phyloP scores from a whole-genome alignment of 2,113 vertebrate genomes.

The Lophochroa leadbeateri region DNA sequence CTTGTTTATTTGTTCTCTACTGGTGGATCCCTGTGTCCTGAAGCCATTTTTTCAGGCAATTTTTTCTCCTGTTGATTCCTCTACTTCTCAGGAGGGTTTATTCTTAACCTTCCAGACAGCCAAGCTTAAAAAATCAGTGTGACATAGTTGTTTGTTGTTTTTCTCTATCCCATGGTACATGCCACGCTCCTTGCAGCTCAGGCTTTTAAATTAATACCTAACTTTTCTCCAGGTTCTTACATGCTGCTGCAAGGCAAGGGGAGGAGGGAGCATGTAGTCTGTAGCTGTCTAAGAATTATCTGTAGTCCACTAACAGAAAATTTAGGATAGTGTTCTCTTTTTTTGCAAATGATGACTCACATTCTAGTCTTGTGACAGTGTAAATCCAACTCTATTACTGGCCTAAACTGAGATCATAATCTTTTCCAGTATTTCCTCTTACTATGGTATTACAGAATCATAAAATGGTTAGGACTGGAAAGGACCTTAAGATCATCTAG shows the following conservation, averaged over 20 bases:
- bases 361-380: neutral
- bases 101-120: neutral
- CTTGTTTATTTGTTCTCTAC: neutral
- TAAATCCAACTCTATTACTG: neutral
- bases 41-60: neutral
- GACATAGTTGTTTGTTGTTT: slow-evolving; percentile 2
- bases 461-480: neutral
- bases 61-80: neutral
- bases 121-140: slow-evolving; percentile 11
- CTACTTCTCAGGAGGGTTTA: neutral
- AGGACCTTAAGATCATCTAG: neutral
- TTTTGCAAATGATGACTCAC: neutral
- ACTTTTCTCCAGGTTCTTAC: neutral
- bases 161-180: neutral
- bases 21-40: neutral
- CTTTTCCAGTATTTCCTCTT: neutral
- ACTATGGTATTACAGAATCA: neutral
- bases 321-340: neutral
- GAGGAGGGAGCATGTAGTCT: neutral
- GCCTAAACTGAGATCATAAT: neutral
- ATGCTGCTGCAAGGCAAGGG: neutral
- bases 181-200: neutral
- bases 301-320: neutral
- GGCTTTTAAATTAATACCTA: neutral
- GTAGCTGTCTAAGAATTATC: neutral